Conservation (phyloP, 2,113 vertebrate genomes). For the Campylorhamphus procurvoides region DNA sequence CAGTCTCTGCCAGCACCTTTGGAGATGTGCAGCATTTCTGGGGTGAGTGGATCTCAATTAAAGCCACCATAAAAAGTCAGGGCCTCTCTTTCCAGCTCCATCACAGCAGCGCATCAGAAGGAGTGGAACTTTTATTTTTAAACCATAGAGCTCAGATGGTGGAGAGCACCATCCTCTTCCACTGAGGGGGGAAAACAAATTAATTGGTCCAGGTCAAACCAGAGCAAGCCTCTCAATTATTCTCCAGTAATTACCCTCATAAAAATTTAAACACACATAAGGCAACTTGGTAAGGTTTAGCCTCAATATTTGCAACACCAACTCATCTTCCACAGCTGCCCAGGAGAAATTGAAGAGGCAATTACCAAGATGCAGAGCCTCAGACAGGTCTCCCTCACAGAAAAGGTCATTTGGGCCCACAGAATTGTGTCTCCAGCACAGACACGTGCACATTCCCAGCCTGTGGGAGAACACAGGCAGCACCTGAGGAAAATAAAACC, state of each 20-base stretch:
- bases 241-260: conserved; percentile 41
- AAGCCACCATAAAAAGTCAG: neutral
- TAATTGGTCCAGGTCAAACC: conserved; percentile 49
- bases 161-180: neutral
- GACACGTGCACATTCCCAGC: neutral
- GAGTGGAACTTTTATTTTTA: neutral
- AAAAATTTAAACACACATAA: conserved; percentile 32
- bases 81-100: neutral
- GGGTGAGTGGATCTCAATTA: neutral
- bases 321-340: neutral
- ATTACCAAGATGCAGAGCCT: neutral
- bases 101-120: conserved; percentile 3
- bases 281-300: neutral
- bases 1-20: neutral
- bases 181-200: neutral
- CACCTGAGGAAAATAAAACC: neutral
- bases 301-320: neutral
- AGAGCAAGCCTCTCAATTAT: conserved; percentile 35
- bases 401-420: neutral
- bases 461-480: neutral
- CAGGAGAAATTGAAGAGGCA: neutral
- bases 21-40: neutral
- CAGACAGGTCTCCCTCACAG: neutral
- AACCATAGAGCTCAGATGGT: neutral
- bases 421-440: neutral